These are phyloP conservation scores for Pycnonotus jocosus DNA, from an alignment of 2,113 vertebrate species.

Conservation along the genomic window DNA sequence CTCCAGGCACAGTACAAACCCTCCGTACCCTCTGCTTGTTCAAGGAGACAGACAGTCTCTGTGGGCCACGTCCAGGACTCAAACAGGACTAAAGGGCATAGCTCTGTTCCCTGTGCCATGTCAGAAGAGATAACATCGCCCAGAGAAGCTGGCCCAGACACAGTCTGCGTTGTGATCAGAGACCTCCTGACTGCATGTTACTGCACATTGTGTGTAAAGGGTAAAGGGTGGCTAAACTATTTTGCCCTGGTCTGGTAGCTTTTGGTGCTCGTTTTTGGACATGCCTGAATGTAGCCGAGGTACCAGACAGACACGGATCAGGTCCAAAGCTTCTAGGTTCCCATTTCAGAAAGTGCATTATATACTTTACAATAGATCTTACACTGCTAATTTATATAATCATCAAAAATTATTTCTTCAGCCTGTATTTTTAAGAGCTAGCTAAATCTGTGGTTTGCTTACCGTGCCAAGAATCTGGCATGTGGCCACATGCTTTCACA, in stretches of 20 bases:
- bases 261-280: background rate
- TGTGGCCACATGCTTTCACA: conserved; percentile 3
- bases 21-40: background rate
- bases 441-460: conserved; percentile 22
- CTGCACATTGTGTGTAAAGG: background rate
- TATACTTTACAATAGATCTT: background rate
- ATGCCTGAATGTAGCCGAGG: background rate
- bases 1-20: background rate
- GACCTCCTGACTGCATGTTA: background rate
- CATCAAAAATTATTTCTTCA: conserved; percentile 33
- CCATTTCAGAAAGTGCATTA: background rate
- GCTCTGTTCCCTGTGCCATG: background rate
- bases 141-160: background rate
- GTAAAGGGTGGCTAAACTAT: background rate
- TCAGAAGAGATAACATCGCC: background rate
- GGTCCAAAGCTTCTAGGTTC: background rate
- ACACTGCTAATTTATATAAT: background rate
- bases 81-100: background rate
- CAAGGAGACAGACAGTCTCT: background rate
- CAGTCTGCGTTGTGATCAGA: background rate
- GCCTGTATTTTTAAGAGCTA: conserved; percentile 25
- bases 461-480: conserved; percentile 22
- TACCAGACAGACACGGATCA: background rate
- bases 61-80: background rate
- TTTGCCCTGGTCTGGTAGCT: background rate